Base-by-base conservation (phyloP, 2,113 vertebrate genomes). In the Sorex fumeus region DNA sequence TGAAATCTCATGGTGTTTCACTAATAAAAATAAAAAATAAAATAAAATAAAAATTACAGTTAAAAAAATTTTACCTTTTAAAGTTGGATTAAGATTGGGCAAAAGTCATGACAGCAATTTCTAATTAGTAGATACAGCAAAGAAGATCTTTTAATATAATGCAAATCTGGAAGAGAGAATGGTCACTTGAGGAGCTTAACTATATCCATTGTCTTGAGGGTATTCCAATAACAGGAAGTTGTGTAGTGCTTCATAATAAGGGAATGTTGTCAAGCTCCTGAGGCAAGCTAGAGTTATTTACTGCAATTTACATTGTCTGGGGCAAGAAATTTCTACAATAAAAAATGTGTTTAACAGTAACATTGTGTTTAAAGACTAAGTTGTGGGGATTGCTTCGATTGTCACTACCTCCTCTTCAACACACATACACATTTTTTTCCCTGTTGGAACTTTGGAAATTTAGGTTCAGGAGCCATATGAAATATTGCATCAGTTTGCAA, bases 381-480 rank as follows among this genome's bases (percentile, higher is more conserved):
- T 90, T 86, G 76, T 83, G 11, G 69, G 91, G 75, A 80, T 90
- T 75, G 83, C 93, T 76, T 94, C 67, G n/a, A 62, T 93, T 92
- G 88, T 95, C 84, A 93, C 84, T 79, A 91, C 86, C 94, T 93
- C 62, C 30, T 36, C 43, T 47, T 23, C 57, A 79, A 91, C 90
- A 86, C 34, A 78, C 30, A 94, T 34, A 79, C 28, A 82, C 53
- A 43, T 34, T 30, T 74, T 84, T 91, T 91, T 91, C 50, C 79
- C 53, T 96, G 90, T 93, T 95, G 90, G 88, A 94, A 95, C 95
- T 96, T 94, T 93, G 92, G 77, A 92, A 97, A 89, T 95, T 94
- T 95, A 94, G 84, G 95, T 94, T 95, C 88, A 95, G 92, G 91
- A 97, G 94, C 94, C 95, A 97, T 96, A 97, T 96, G 96, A 96